phyloP scores from a whole-genome alignment of 1,140 invertebrate species.

The Choristoneura fumiferana region DNA sequence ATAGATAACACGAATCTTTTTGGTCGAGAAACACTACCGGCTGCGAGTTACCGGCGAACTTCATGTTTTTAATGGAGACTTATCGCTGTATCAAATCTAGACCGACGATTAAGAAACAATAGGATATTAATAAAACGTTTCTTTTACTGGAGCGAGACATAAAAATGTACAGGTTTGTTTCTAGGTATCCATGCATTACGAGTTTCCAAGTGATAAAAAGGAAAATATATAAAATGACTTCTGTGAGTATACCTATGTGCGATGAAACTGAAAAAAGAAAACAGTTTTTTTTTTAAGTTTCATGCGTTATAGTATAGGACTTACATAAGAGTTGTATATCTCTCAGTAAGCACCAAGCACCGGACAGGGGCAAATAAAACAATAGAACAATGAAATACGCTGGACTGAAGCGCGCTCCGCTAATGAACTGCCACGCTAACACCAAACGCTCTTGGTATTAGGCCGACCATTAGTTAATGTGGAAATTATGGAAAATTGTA shows the following conservation, averaged over 20 bases:
- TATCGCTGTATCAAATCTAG: conserved; percentile 68
- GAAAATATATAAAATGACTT: too few relatives aligned
- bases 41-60: conserved; percentile 50
- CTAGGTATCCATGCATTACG: conserved; percentile 38
- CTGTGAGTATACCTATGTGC: too few relatives aligned
- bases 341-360: conserved; percentile 38
- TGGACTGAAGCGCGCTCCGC: conserved; percentile 37
- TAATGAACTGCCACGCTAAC: conserved; percentile 41
- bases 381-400: conserved; percentile 53
- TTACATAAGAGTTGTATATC: conserved; percentile 36
- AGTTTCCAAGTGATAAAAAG: too few relatives aligned
- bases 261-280: neutral
- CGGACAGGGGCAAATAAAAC: conserved; percentile 46
- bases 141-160: conserved; percentile 50
- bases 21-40: conserved; percentile 48
- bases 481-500: conserved; percentile 21
- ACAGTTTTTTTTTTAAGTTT: conserved; percentile 33
- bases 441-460: conserved; percentile 35
- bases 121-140: conserved; percentile 63
- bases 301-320: conserved; percentile 21
- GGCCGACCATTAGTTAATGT: conserved; percentile 29
- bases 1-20: conserved; percentile 59
- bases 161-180: conserved; percentile 49
- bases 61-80: conserved; percentile 65
- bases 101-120: conserved; percentile 72